Evolutionary conservation across 2,888 invertebrate genomes (phyloP), one percentile per base, ranked within the genome.

Genomic region (Drosophila limbata): DNA sequence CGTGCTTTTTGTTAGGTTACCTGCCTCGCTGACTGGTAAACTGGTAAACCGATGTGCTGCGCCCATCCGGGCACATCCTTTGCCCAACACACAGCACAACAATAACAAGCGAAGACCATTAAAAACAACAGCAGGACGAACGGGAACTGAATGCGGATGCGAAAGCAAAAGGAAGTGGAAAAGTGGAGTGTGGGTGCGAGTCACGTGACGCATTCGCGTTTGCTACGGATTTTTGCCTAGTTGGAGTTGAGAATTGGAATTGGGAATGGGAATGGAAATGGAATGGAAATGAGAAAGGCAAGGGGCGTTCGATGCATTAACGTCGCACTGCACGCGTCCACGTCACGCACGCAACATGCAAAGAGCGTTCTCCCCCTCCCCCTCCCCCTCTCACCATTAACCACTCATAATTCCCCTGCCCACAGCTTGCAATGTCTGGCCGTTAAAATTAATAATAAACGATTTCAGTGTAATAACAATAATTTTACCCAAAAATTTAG

Each of bases 391-490:
- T 21, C 9, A 31, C 17, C 17, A 5, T 10, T 8, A n/a, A 21
- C 13, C 15, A 17, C 21, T 9, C 45, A 39, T 59, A 35, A 17
- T 25, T 33, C 15, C 44, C 37, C 74, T 33, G 25, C 5, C 37
- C 21, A 50, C 33, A 21, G 67, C 61, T 45, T 64, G 62, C 53
- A 50, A 35, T 53, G 66, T 64, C 28, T 47, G 28, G 25, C 31
- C 17, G 48, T 33, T 90, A 91, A 91, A 91, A 91, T 91, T 91
- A 91, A 91, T 91, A 91, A 91, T 91, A 88, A 90, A 91, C 91
- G 91, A 90, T 90, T 88, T 89, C 84, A 70, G 84, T 84, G 86
- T 83, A 86, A 90, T 90, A 90, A 90, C 89, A 89, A 90, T 91
- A 90, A 89, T 90, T 91, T 90, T 71, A 68, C 47, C 74, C 81